Conservation (phyloP, 2,113 vertebrate genomes). For the Tretioscincus oriximinensis region DNA sequence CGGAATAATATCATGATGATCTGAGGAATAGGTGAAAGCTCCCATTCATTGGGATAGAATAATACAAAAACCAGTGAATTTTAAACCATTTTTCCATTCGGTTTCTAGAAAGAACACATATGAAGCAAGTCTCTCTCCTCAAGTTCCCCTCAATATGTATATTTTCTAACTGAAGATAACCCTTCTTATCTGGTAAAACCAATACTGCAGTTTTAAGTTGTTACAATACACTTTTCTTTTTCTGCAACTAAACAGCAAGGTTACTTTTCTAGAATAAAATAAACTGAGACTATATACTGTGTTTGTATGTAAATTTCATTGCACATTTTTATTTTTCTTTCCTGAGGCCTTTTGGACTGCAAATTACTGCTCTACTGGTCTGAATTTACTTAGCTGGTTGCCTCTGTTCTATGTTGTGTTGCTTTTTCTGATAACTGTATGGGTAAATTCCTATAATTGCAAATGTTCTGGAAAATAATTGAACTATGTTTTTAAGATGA, state of each 20-base stretch:
- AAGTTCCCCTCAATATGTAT: neutral
- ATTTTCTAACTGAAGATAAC: neutral
- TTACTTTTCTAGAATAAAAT: neutral
- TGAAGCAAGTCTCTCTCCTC: neutral
- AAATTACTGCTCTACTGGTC: neutral
- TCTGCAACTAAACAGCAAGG: neutral
- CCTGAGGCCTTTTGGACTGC: neutral
- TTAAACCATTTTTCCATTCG: too few species aligned
- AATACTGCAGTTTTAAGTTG: neutral
- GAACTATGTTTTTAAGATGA: neutral
- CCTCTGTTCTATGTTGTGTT: neutral
- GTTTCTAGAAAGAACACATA: neutral
- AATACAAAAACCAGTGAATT: too few species aligned
- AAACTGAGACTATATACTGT: too few species aligned
- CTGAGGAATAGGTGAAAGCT: too few species aligned
- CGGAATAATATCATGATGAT: too few species aligned
- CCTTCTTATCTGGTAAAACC: neutral
- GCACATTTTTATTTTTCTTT: neutral
- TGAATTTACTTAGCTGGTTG: neutral
- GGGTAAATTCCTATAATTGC: neutral
- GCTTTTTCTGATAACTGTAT: neutral
- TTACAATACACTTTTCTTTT: neutral
- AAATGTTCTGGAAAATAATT: neutral
- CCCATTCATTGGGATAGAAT: too few species aligned
- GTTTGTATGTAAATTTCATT: neutral